Conservation (phyloP, 2,888 invertebrate species). For the Oxytorus armatus region DNA sequence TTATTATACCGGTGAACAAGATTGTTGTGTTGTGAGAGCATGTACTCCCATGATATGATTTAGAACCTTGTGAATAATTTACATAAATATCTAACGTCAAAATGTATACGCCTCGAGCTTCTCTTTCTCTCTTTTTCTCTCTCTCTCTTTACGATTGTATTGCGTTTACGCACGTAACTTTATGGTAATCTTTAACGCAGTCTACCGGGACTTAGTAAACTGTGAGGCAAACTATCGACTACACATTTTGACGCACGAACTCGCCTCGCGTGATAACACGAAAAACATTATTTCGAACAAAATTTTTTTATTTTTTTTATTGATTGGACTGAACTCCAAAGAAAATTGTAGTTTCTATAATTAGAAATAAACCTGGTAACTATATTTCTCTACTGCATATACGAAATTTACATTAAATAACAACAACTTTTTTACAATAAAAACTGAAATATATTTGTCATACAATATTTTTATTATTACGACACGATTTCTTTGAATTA, state of each 20-base stretch:
- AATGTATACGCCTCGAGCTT: slow-evolving; percentile 55
- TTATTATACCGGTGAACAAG: background rate
- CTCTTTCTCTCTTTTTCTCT: slow-evolving; percentile 59
- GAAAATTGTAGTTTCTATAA: too few relatives aligned
- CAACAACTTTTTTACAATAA: too few relatives aligned
- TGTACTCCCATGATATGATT: slow-evolving; percentile 34
- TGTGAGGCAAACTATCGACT: slow-evolving; percentile 18
- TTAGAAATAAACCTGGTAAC: too few relatives aligned
- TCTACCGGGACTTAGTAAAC: slow-evolving; percentile 25
- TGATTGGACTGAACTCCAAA: too few relatives aligned
- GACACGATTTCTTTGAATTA: too few relatives aligned
- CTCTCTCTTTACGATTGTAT: slow-evolving; percentile 67
- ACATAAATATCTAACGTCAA: slow-evolving; percentile 76
- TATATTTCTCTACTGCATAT: too few relatives aligned
- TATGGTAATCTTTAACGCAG: slow-evolving; percentile 71
- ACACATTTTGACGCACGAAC: slow-evolving; percentile 25
- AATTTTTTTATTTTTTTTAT: too few relatives aligned
- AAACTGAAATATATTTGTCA: too few relatives aligned
- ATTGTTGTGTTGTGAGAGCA: background rate
- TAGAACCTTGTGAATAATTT: slow-evolving; percentile 69
- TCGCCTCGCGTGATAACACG: background rate
- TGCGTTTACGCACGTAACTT: slow-evolving; percentile 73
- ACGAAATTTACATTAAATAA: too few relatives aligned
- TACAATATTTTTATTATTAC: too few relatives aligned
- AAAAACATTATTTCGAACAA: too few relatives aligned